Conservation (phyloP, 2,113 vertebrate genomes). For the Cebidichthys violaceus region DNA sequence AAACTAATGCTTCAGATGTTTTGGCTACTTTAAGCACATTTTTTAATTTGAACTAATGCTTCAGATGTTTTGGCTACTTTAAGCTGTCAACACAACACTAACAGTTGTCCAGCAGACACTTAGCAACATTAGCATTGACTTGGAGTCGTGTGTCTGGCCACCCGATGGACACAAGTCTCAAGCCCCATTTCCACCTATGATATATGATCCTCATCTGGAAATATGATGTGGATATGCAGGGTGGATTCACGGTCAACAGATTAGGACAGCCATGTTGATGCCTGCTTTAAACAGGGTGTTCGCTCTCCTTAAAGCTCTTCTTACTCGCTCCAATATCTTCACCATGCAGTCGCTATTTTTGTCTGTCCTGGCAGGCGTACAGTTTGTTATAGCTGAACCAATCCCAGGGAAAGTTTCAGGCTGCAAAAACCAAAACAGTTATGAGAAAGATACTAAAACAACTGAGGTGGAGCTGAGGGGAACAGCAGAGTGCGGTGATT, state of each 20-base stretch:
- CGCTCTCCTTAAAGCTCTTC: background rate
- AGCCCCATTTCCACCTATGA: background rate
- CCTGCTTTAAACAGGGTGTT: background rate
- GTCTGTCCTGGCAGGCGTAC: background rate
- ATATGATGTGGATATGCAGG: background rate
- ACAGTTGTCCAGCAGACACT: background rate
- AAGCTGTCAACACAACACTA: background rate
- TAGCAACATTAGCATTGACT: background rate
- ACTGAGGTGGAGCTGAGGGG: background rate
- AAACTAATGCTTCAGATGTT: too few relatives aligned
- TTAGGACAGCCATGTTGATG: background rate
- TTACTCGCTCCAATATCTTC: too few relatives aligned
- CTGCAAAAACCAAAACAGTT: background rate
- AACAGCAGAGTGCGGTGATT: background rate
- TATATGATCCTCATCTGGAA: background rate
- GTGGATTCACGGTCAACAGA: background rate
- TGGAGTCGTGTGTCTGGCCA: background rate
- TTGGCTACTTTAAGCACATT: background rate
- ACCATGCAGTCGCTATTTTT: background rate
- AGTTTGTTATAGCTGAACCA: background rate
- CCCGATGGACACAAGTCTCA: too few relatives aligned
- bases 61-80: background rate
- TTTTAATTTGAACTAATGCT: background rate
- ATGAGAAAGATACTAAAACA: background rate
- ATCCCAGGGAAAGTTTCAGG: background rate